Conservation (phyloP, 30 jellyfish, hydroid and myxozoan species). For the Hydractinia symbiolongicarpus region DNA sequence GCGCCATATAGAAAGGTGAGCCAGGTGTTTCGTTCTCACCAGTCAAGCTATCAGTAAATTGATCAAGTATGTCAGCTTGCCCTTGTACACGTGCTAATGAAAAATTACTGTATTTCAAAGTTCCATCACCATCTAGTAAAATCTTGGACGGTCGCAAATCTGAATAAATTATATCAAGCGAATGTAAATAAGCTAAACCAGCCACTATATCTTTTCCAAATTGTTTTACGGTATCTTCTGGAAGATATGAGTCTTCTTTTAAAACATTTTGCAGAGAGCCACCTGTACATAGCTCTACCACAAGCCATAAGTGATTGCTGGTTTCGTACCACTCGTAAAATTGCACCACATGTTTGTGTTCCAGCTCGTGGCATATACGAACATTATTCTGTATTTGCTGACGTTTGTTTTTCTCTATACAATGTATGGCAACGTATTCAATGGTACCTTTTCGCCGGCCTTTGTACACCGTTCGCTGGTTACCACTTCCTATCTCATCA, state of each 20-base stretch:
- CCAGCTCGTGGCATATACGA: constrained; percentile 61
- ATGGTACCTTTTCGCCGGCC: constrained; percentile 87
- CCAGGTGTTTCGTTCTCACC: constrained; percentile 39
- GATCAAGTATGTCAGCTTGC: constrained; percentile 33
- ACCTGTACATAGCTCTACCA: constrained; percentile 87
- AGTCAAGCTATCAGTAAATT: constrained; percentile 22
- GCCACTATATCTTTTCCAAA: constrained; percentile 64
- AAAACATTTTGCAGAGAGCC: constrained; percentile 44
- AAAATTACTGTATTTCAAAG: constrained; percentile 60
- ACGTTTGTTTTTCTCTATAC: constrained; percentile 72
- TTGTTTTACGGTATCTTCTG: constrained; percentile 53
- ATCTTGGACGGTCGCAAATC: constrained; percentile 71
- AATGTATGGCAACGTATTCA: constrained; percentile 76
- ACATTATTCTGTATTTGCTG: constrained; percentile 69
- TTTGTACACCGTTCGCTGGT: constrained; percentile 68
- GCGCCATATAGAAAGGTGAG: constrained; percentile 62
- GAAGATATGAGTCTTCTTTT: constrained; percentile 49
- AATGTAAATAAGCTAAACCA: constrained; percentile 65
- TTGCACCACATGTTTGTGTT: constrained; percentile 59
- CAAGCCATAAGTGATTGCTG: constrained; percentile 84
- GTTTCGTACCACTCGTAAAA: constrained; percentile 94
- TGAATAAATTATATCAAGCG: constrained; percentile 54
- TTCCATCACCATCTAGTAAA: constrained; percentile 65
- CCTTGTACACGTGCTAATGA: constrained; percentile 59
- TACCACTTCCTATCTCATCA: constrained; percentile 88